Base-by-base conservation (phyloP, 2,113 vertebrate genomes). In the Lophura nycthemera region DNA sequence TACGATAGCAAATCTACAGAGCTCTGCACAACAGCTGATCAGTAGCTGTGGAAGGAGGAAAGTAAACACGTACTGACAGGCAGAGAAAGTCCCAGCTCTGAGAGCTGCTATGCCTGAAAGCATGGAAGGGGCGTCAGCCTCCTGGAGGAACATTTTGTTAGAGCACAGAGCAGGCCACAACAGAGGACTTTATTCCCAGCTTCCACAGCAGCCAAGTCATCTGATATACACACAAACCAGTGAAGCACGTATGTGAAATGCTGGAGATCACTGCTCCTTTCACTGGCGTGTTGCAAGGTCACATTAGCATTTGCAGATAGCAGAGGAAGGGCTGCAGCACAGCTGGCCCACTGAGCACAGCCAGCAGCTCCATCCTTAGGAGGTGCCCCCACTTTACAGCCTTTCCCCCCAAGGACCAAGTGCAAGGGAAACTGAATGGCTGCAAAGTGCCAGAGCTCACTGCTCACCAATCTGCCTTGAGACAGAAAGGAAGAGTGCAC, bases 301-400 rank as follows among this genome's bases (percentile, higher is more conserved):
- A 8, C 25, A 17, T 25, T 0, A 42, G 54, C 42, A 7, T 10
- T 17, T 67, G 64, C 19, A 71, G 79, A 2, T 8, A 30, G 24
- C 9, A 2, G 29, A 20, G 4, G 34, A 48, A 24, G 50, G 65
- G 11, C 64, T 38, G 27, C 0, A 11, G 34, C 75, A 38, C 40
- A 32, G 21, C 30, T 25, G 50, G 50, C 36, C 63, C 22, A 4
- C 11, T 27, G 27, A 7, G n/a, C 57, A n/a, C 24, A 77, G 43
- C 0, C 2, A 43, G 4, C 50, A 11, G 78, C 78, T 59, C 71
- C 43, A 1, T 0, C 1, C 57, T 70, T 48, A 13, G 45, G 36
- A 43, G 34, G 21, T 17, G 36, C 29, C 54, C 54, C 27, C 42
- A 40, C 29, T 25, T n/a, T 27, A 20, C 72, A 50, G 29, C 12